A percentile compares a stretch with the other conserved stretches of the same genome.
Evolutionary conservation across 2,113 vertebrate species (phyloP).

Genomic region (Chaetura pelagica): DNA sequence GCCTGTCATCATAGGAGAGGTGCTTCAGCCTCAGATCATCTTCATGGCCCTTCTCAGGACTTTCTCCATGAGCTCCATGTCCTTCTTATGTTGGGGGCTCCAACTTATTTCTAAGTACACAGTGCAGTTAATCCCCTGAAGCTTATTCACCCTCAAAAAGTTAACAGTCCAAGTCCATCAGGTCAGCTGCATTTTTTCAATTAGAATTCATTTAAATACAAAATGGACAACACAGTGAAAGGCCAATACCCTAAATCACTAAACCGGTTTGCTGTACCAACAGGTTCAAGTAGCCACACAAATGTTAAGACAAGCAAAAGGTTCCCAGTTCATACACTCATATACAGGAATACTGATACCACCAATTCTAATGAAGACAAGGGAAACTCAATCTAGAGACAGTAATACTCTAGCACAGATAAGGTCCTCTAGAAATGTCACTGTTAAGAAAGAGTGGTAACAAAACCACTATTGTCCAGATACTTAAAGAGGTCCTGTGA

Average conservation of each 20-base stretch:
- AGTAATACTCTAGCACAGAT: not conserved
- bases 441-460: not conserved
- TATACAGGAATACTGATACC: not conserved
- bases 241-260: not conserved
- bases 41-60: no score
- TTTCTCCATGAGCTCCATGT: no score
- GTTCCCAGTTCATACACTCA: not conserved
- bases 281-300: not conserved
- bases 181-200: not conserved
- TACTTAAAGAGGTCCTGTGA: not conserved
- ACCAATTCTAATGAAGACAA: not conserved
- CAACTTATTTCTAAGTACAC: not conserved
- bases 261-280: not conserved
- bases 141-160: not conserved
- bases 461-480: not conserved
- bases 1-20: no score
- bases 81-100: no score
- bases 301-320: not conserved
- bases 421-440: not conserved
- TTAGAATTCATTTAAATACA: not conserved
- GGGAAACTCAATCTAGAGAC: not conserved
- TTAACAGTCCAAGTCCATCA: not conserved
- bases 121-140: not conserved
- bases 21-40: no score
- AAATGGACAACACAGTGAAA: not conserved